Conservation (phyloP, 1,140 invertebrate genomes). For the Homarus americanus region DNA sequence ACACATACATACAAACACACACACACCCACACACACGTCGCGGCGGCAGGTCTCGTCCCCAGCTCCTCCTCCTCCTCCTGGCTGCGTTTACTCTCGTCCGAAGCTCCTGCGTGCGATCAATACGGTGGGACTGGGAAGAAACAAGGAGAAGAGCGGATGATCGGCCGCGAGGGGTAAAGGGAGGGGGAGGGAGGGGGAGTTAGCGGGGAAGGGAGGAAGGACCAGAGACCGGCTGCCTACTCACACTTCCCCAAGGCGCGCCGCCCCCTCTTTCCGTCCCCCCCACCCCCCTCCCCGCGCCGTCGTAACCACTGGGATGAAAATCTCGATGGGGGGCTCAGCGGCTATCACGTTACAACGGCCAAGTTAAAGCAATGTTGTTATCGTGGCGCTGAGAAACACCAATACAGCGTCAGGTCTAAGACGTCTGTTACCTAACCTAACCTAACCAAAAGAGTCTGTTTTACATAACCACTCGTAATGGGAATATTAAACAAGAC, state of each 20-base stretch:
- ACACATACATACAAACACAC: too few relatives aligned
- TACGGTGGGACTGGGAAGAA: slow-evolving; percentile 48
- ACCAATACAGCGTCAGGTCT: too few relatives aligned
- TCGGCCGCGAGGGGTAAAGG: slow-evolving; percentile 25
- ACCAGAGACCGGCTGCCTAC: neutral
- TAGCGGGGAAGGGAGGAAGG: neutral
- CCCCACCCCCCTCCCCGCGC: neutral
- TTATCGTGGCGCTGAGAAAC: too few relatives aligned
- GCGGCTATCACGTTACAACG: too few relatives aligned
- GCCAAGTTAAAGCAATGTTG: too few relatives aligned
- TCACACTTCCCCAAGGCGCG: neutral
- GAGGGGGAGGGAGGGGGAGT: slow-evolving; percentile 10
- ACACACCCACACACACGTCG: neutral
- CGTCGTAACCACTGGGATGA: too few relatives aligned
- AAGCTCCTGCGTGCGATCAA: slow-evolving; percentile 53
- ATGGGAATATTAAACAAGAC: too few relatives aligned
- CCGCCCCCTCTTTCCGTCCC: neutral
- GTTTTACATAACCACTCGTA: too few relatives aligned
- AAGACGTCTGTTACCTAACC: too few relatives aligned
- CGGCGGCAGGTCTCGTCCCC: slow-evolving; percentile 43
- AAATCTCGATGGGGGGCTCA: too few relatives aligned
- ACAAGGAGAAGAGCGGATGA: slow-evolving; percentile 67
- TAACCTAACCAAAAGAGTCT: too few relatives aligned
- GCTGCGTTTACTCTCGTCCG: slow-evolving; percentile 45
- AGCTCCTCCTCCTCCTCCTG: slow-evolving; percentile 41